phyloP scores from a whole-genome alignment of 2,888 invertebrate species.

The Temnothorax rugatulus region DNA sequence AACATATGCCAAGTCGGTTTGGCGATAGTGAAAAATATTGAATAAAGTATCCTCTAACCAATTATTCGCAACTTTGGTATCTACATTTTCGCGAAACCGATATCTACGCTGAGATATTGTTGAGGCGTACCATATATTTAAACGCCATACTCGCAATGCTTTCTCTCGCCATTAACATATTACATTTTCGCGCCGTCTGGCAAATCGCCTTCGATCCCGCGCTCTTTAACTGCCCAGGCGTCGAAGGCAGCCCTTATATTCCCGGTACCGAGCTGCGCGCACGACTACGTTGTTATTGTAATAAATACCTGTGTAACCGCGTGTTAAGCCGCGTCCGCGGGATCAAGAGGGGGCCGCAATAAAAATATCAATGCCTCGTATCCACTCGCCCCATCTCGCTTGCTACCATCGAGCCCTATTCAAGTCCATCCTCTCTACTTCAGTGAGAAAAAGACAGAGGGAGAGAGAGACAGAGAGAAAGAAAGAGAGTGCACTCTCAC shows the following conservation, averaged over 20 bases:
- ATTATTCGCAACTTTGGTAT: conserved; percentile 33
- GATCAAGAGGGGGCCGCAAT: conserved; percentile 59
- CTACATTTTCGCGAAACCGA: conserved; percentile 3
- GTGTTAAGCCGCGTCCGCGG: conserved; percentile 63
- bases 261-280: conserved; percentile 42
- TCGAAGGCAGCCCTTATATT: conserved; percentile 43
- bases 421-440: neutral
- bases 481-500: neutral
- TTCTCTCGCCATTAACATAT: conserved; percentile 42
- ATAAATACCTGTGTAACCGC: conserved; percentile 71
- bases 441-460: neutral
- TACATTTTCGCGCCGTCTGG: conserved; percentile 45
- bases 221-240: conserved; percentile 38
- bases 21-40: neutral
- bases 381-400: conserved; percentile 14
- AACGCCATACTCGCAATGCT: conserved; percentile 12
- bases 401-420: conserved; percentile 21
- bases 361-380: conserved; percentile 72
- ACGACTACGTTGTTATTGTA: conserved; percentile 65
- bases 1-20: conserved; percentile 7
- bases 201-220: conserved; percentile 50
- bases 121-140: conserved; percentile 35
- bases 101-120: conserved; percentile 29
- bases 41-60: conserved; percentile 1
- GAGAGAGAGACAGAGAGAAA: neutral